Conservation (phyloP, 2,888 invertebrate species). For the Spialia ferax region DNA sequence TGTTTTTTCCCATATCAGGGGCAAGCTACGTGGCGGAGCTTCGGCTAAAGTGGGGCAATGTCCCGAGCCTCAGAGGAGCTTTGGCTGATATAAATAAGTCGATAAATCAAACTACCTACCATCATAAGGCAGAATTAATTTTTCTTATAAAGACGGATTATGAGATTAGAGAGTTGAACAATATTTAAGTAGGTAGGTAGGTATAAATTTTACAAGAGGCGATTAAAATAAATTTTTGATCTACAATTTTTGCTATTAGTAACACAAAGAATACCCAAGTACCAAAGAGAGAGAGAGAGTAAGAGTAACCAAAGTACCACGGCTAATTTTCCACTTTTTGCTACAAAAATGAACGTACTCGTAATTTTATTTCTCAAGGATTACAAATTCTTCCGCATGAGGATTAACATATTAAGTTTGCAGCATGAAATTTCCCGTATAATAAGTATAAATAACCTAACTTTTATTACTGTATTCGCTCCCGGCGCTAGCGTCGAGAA, state of each 20-base stretch:
- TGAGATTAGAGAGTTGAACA: too few relatives aligned
- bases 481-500: slow-evolving; percentile 8
- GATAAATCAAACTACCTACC: background rate
- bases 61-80: background rate
- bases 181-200: too few relatives aligned
- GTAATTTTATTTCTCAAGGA: background rate
- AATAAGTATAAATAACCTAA: slow-evolving; percentile 30
- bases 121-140: background rate
- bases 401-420: slow-evolving; percentile 28
- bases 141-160: background rate
- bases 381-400: slow-evolving; percentile 2
- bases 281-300: too few relatives aligned
- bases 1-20: slow-evolving; percentile 20
- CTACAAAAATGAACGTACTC: background rate
- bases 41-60: slow-evolving; percentile 9
- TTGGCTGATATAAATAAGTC: background rate
- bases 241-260: too few relatives aligned
- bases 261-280: too few relatives aligned
- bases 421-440: slow-evolving; percentile 10
- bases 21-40: slow-evolving; percentile 1
- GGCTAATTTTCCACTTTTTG: background rate
- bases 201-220: too few relatives aligned
- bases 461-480: slow-evolving; percentile 29
- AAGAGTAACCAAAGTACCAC: too few relatives aligned
- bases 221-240: too few relatives aligned